These are phyloP conservation scores for Petroica traversi DNA, from an alignment of 2,113 vertebrate genomes.

Conservation along the genomic window DNA sequence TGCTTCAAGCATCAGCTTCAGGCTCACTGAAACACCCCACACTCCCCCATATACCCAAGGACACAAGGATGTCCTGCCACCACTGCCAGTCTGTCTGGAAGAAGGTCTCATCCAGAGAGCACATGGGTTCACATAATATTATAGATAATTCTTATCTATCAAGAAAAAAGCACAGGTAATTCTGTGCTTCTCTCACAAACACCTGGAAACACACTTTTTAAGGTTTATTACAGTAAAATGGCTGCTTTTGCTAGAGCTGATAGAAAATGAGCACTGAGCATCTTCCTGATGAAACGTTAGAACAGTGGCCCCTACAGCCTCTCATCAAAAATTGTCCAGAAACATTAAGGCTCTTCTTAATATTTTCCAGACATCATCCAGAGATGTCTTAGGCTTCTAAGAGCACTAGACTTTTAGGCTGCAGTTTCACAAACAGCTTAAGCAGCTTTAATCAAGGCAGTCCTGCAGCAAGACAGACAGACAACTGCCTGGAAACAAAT, in stretches of 20 bases:
- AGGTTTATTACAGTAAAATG: neutral
- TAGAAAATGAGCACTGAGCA: neutral
- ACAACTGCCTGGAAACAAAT: neutral
- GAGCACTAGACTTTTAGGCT: neutral
- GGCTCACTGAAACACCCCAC: neutral
- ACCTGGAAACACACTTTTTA: neutral
- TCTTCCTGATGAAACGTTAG: neutral
- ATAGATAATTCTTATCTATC: neutral
- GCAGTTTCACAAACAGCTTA: slow-evolving; percentile 33
- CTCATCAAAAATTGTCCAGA: neutral
- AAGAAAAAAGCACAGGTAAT: neutral
- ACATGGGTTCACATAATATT: accelerated
- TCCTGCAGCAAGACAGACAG: slow-evolving; percentile 19
- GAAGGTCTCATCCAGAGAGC: neutral
- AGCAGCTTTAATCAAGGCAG: slow-evolving; percentile 32
- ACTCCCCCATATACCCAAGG: accelerated
- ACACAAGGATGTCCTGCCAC: neutral
- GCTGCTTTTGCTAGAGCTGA: neutral
- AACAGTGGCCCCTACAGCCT: neutral
- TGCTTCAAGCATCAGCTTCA: neutral
- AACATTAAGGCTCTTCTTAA: neutral
- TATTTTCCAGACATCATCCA: neutral
- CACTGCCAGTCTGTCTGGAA: neutral
- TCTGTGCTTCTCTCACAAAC: neutral
- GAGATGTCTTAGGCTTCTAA: neutral